Evolutionary conservation across 2,888 invertebrate genomes (phyloP).

Genomic region (Gymnoscelis rufifasciata): DNA sequence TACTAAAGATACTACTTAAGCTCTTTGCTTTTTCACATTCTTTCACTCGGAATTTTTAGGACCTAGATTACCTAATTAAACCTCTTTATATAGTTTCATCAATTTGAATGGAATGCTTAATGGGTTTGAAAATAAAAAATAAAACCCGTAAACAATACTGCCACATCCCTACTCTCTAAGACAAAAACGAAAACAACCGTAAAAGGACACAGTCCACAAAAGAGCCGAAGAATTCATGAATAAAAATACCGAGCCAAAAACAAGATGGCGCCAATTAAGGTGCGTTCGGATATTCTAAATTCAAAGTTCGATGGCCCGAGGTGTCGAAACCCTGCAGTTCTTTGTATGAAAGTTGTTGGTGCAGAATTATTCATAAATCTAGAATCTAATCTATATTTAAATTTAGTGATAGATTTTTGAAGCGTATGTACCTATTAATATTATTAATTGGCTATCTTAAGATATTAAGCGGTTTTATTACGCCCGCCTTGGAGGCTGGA

Average conservation of each 20-base stretch:
- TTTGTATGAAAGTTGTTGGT: slow-evolving; percentile 14
- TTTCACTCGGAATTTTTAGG: no score
- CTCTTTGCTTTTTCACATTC: no score
- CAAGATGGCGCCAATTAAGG: slow-evolving; percentile 59
- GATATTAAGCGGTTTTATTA: no score
- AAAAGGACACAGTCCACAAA: slow-evolving; percentile 47
- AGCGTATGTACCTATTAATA: background rate
- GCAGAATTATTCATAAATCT: slow-evolving; percentile 6
- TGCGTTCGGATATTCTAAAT: slow-evolving; percentile 49
- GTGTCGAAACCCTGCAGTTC: slow-evolving; percentile 25
- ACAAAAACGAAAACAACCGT: slow-evolving; percentile 42
- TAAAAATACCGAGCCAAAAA: slow-evolving; percentile 65
- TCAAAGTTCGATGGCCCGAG: slow-evolving; percentile 42
- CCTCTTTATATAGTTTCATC: background rate
- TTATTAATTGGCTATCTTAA: no score
- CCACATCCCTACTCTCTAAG: slow-evolving; percentile 25
- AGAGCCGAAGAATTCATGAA: slow-evolving; percentile 59
- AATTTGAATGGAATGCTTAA: slow-evolving; percentile 11
- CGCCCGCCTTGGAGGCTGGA: no score
- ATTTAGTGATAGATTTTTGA: slow-evolving; percentile 4
- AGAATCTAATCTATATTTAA: slow-evolving; percentile 7
- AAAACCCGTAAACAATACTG: slow-evolving; percentile 25
- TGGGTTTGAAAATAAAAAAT: slow-evolving; percentile 12
- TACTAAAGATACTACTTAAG: no score
- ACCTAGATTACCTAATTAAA: no score